Percentiles rank a stretch among this genome's conserved stretches.
These are phyloP conservation scores for Anniella stebbinsi DNA, from an alignment of 2,797 vertebrate species.

Conservation along the genomic window DNA sequence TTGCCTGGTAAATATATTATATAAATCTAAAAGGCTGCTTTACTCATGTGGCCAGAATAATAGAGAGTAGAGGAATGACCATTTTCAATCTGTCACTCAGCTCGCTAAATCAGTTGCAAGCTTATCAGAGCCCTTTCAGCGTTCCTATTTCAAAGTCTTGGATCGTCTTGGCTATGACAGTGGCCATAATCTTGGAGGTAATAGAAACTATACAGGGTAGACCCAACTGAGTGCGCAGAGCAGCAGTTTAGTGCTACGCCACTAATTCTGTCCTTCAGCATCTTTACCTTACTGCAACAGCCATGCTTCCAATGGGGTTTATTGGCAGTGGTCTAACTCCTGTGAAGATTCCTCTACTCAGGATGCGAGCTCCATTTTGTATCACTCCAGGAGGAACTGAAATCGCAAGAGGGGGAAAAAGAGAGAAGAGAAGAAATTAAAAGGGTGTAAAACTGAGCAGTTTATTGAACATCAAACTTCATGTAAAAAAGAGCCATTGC, in stretches of 20 bases:
- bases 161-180: background rate
- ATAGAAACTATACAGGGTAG: background rate
- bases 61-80: background rate
- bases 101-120: background rate
- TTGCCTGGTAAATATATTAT: background rate
- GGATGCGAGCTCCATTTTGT: conserved; percentile 92
- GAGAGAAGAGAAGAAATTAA: conserved; percentile 5
- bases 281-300: conserved; percentile 90
- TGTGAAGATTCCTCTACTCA: conserved; percentile 93
- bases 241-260: background rate
- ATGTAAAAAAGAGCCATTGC: conserved; percentile 36
- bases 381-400: conserved; percentile 94
- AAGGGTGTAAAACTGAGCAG: conserved; percentile 28
- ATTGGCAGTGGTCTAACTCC: conserved; percentile 94
- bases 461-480: conserved; percentile 28
- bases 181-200: background rate
- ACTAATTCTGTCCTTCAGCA: background rate
- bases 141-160: background rate
- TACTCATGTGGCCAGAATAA: background rate
- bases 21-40: background rate
- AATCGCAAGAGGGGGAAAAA: conserved; percentile 6
- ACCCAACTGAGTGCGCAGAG: background rate
- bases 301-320: conserved; percentile 91
- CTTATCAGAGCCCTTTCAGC: background rate
- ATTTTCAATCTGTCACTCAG: background rate